Percentiles rank a stretch among this genome's conserved stretches.
Evolutionary conservation across 2,888 invertebrate species (phyloP).

Genomic region (Octonoba sinensis): DNA sequence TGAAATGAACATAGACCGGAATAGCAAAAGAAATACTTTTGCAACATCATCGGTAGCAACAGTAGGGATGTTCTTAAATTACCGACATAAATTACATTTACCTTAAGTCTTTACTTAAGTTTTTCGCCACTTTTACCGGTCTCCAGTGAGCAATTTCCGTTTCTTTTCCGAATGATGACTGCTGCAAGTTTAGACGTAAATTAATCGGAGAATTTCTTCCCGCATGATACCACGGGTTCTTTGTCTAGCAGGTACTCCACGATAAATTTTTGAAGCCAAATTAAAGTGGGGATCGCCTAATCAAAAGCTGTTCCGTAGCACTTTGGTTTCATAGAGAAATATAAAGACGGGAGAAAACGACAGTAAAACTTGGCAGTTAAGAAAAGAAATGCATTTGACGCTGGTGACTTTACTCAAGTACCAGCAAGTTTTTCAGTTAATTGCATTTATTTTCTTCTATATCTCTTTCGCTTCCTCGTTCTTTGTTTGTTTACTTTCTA

Average conservation of each 20-base stretch:
- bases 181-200: conserved; percentile 20
- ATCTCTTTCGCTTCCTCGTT: no score
- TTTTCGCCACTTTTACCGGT: conserved; percentile 38
- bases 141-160: conserved; percentile 43
- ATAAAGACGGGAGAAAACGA: no score
- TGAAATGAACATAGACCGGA: no score
- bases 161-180: conserved; percentile 45
- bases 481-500: no score
- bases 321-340: no score
- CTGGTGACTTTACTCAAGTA: no score
- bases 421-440: no score
- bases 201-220: conserved; percentile 50
- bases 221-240: conserved; percentile 24
- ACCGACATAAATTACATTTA: conserved; percentile 48
- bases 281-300: conserved; percentile 13
- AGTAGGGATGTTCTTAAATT: conserved; percentile 41
- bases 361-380: no score
- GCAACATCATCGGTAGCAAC: conserved; percentile 25
- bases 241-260: conserved; percentile 13
- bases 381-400: no score
- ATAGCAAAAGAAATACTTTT: background rate
- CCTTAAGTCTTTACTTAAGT: conserved; percentile 33
- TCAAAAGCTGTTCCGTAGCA: background rate
- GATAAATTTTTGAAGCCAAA: conserved; percentile 11
- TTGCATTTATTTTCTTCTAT: no score